Base-by-base conservation (phyloP, 2,888 invertebrate species). In the Chaitophorus viminalis region DNA sequence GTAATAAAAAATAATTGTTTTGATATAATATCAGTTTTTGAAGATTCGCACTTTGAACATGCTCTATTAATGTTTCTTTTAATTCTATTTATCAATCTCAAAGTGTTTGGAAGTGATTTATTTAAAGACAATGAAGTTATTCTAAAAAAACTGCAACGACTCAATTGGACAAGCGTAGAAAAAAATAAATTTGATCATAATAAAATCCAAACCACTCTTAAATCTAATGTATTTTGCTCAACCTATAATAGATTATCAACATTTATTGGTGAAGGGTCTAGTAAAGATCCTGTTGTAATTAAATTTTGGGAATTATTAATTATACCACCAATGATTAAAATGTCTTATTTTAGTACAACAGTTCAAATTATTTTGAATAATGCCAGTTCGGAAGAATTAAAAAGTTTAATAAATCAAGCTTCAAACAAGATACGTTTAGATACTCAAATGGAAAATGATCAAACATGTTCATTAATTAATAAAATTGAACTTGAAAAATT, bases 1-100 rank as follows among this genome's bases (percentile, higher is more conserved):
- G 9, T 65, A 8, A 5, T 79, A 18, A 25, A 36, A 60, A 60
- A n/a, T n/a, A 60, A 79, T 36, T 36, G 60, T 65, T n/a, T 79
- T 65, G 36, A 79, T n/a, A 17, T 79, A 60, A 36, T 36, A 65
- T 60, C 60, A n/a, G 33, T 36, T 17, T 79, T 79, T 65, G 60
- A 79, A 8, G 78, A 79, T 36, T 79, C 78, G 6, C 60, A 79
- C 8, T 79, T 36, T n/a, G 78, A 79, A 36, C 78, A 79, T 17
- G 60, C 33, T 18, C 17, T 79, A 36, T n/a, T 79, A 33, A 60
- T 60, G 33, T 65, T 79, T 17, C 25, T 79, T 25, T 79, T 79
- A 60, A 79, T 14, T 9, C 17, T 79, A 6, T 60, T 65, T 8
- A 3, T 14, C 14, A 36, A 33, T 36, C 78, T 79, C 8, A 79